Conservation (phyloP, 1,140 invertebrate genomes). For the Thaumatotibia leucotreta region DNA sequence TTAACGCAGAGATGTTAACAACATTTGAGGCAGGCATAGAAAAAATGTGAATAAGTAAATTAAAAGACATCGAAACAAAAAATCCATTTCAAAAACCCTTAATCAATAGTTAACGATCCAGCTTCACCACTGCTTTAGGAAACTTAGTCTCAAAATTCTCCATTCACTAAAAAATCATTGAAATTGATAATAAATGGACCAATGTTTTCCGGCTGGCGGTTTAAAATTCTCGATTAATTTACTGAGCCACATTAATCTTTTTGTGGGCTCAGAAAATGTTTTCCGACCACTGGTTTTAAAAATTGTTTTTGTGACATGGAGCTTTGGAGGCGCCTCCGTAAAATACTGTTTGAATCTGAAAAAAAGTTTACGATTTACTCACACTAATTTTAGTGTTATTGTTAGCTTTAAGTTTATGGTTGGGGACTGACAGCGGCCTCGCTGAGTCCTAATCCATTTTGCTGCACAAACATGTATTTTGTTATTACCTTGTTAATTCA, state of each 20-base stretch:
- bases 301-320: conserved; percentile 1
- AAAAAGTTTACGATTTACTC: too few species aligned
- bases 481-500: too few species aligned
- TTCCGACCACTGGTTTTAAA: conserved; percentile 6
- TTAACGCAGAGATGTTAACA: too few species aligned
- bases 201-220: conserved; percentile 9
- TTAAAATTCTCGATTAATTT: conserved; percentile 13
- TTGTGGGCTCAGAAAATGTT: conserved; percentile 14
- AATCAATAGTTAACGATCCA: neutral
- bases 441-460: too few species aligned
- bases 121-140: neutral
- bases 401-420: too few species aligned
- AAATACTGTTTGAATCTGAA: neutral
- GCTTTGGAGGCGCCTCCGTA: neutral
- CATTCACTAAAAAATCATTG: conserved; percentile 12
- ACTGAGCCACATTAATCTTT: conserved; percentile 12
- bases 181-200: conserved; percentile 13
- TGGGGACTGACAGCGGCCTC: too few species aligned
- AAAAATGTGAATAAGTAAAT: too few species aligned
- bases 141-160: neutral
- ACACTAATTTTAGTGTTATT: too few species aligned
- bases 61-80: too few species aligned
- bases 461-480: too few species aligned
- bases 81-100: neutral
- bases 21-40: too few species aligned